Percentiles rank a stretch among this genome's conserved stretches.
These are phyloP conservation scores for Patiria pectinifera DNA, from an alignment of 53 echinoderm and acorn worm species.

Conservation along the genomic window DNA sequence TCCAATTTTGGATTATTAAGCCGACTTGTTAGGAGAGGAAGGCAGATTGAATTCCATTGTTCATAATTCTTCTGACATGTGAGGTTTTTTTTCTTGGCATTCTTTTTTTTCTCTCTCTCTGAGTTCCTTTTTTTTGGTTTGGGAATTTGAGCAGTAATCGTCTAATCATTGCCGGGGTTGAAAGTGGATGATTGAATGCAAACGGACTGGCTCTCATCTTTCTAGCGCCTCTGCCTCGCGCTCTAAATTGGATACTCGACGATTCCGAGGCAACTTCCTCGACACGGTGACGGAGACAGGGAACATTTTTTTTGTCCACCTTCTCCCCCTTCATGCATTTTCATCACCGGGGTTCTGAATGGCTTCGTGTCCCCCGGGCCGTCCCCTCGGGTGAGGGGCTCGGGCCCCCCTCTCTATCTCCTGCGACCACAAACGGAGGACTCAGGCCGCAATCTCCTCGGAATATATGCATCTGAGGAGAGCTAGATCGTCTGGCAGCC, in stretches of 20 bases:
- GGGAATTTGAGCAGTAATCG: conserved; percentile 31
- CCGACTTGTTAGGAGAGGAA: conserved; percentile 26
- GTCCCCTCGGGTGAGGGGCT: conserved; percentile 37
- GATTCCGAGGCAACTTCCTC: conserved; percentile 46
- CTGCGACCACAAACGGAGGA: not conserved
- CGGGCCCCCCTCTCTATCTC: not conserved
- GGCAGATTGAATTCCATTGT: conserved; percentile 39
- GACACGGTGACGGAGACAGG: conserved; percentile 31
- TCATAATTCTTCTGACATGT: conserved; percentile 8
- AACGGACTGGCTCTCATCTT: conserved; percentile 45
- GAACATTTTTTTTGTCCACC: not conserved
- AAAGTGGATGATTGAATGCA: conserved; percentile 56
- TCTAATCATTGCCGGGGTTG: conserved; percentile 34
- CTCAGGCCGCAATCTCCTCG: conserved; percentile 27
- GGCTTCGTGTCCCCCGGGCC: conserved; percentile 30
- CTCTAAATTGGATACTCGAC: conserved; percentile 62
- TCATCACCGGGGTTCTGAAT: conserved; percentile 45
- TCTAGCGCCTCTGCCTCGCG: not conserved
- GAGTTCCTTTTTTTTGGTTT: not conserved
- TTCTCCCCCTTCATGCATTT: conserved; percentile 42
- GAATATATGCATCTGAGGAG: conserved; percentile 39
- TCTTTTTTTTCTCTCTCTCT: not conserved
- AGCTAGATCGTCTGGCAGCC: conserved; percentile 14
- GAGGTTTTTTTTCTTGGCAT: not conserved
- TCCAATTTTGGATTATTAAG: conserved; percentile 48